Evolutionary conservation across 2,888 invertebrate species (phyloP).

Genomic region (Napeogenes inachia): DNA sequence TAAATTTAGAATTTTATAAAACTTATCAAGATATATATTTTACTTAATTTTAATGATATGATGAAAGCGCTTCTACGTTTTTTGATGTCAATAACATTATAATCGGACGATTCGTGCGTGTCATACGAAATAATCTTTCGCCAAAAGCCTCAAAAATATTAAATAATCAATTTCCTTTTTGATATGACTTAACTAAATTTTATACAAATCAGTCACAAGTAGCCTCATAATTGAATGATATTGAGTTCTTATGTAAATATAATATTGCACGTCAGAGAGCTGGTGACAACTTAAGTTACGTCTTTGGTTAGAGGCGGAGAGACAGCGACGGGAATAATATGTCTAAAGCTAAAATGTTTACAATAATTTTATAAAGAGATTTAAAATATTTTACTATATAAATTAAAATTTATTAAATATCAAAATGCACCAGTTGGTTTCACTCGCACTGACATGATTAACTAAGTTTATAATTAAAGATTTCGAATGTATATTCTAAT

Average conservation of each 20-base stretch:
- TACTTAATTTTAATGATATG: constrained; percentile 72
- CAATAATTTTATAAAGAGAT: background rate
- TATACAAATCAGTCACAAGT: background rate
- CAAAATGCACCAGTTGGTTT: no score
- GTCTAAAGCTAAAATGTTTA: no score
- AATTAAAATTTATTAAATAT: background rate
- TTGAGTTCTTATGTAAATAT: background rate
- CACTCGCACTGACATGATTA: no score
- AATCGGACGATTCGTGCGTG: background rate
- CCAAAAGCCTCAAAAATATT: constrained; percentile 6
- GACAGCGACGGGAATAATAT: background rate
- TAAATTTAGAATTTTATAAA: constrained; percentile 24
- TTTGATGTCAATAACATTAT: background rate
- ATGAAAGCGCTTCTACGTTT: constrained; percentile 55
- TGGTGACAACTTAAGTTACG: no score
- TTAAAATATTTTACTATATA: constrained; percentile 6
- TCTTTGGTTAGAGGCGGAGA: no score
- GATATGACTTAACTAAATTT: constrained; percentile 1
- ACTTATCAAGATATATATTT: constrained; percentile 38
- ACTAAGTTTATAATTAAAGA: background rate
- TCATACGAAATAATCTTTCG: background rate
- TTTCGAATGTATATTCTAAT: background rate
- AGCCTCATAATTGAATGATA: background rate
- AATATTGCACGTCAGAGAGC: no score
- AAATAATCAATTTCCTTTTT: background rate